Conservation (phyloP, 2,797 vertebrate species). For the Chelonia mydas region DNA sequence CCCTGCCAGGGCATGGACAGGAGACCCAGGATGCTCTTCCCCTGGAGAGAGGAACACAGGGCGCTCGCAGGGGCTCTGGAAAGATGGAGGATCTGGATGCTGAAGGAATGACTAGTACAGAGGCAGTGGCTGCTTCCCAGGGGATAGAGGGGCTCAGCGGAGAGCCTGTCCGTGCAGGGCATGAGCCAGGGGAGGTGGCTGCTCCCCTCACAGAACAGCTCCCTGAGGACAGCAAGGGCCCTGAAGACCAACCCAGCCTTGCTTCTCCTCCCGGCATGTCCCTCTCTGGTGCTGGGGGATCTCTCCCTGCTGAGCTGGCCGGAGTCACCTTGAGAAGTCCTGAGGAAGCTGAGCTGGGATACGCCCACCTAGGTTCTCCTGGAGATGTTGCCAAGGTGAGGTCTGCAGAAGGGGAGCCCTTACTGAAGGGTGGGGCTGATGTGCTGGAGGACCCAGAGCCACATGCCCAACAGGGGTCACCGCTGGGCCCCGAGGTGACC, state of each 20-base stretch:
- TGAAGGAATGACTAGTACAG: too few relatives aligned
- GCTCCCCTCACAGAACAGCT: background rate
- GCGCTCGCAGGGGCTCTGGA: background rate
- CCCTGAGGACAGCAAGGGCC: too few relatives aligned
- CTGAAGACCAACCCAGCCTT: background rate
- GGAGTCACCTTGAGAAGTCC: background rate
- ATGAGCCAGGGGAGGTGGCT: background rate
- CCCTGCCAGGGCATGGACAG: background rate
- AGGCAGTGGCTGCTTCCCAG: background rate
- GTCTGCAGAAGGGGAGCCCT: background rate
- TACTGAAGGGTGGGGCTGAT: background rate
- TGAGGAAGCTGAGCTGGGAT: background rate
- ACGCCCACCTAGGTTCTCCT: background rate
- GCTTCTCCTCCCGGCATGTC: too few relatives aligned
- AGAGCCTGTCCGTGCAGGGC: background rate
- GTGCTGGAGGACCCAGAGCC: background rate
- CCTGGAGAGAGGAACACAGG: background rate
- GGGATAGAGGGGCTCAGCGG: background rate
- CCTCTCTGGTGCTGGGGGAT: background rate
- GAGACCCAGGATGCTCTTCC: background rate
- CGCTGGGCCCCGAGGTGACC: background rate
- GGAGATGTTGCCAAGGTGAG: background rate
- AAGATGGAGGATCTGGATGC: too few relatives aligned
- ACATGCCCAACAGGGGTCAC: background rate
- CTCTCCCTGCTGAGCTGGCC: background rate